These are phyloP conservation scores for Osmerus mordax DNA, from an alignment of 2,113 vertebrate species.

Conservation along the genomic window DNA sequence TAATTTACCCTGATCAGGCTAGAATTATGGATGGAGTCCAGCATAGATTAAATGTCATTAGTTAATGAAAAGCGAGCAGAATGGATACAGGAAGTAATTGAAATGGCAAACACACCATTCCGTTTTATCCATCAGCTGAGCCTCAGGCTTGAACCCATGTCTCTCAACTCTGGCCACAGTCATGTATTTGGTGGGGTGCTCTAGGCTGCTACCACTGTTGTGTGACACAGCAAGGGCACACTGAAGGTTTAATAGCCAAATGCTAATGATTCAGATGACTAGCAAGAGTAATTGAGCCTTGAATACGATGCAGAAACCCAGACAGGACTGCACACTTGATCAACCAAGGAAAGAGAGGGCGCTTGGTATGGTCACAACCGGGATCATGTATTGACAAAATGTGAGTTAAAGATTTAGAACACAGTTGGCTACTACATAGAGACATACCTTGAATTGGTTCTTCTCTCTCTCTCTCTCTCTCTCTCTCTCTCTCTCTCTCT, in stretches of 20 bases:
- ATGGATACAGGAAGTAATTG: slow-evolving; percentile 62
- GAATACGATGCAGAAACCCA: no score
- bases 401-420: no score
- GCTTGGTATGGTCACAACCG: no score
- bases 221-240: not conserved
- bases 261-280: slow-evolving; percentile 51
- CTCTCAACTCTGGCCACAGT: not conserved
- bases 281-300: slow-evolving; percentile 42
- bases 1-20: slow-evolving; percentile 47
- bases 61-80: slow-evolving; percentile 61
- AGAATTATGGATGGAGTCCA: slow-evolving; percentile 41
- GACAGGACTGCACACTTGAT: no score
- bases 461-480: slow-evolving; percentile 22
- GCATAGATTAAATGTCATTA: slow-evolving; percentile 62
- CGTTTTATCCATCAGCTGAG: slow-evolving; percentile 55
- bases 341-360: no score
- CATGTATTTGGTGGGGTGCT: not conserved
- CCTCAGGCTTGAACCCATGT: no score
- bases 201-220: not conserved
- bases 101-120: slow-evolving; percentile 47
- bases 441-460: no score
- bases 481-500: not conserved
- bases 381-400: no score
- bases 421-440: no score
- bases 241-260: slow-evolving; percentile 18